phyloP scores from a whole-genome alignment of 2,797 vertebrate species.

The Alcedo quadribrachys region DNA sequence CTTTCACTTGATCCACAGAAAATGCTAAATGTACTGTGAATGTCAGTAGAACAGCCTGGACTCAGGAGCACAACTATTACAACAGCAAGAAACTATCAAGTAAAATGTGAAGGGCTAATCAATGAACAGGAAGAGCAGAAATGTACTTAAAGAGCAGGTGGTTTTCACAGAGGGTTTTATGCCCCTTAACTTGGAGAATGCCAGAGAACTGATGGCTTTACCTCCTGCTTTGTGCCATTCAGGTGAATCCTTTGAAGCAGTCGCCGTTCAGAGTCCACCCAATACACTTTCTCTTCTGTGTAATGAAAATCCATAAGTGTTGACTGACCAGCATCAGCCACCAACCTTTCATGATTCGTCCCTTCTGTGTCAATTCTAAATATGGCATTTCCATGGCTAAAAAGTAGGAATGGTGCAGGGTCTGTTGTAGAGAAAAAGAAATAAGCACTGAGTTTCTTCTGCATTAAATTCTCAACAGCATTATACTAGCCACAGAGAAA shows the following conservation, averaged over 20 bases:
- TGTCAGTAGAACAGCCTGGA: not conserved
- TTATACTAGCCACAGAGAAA: not conserved
- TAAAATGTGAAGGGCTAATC: not conserved
- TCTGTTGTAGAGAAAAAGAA: conserved; percentile 69
- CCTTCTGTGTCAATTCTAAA: conserved; percentile 88
- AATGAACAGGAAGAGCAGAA: not conserved
- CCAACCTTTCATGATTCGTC: conserved; percentile 79
- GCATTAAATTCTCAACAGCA: not conserved
- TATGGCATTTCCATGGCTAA: conserved; percentile 86
- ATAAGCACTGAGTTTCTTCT: not conserved
- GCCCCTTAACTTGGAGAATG: not conserved
- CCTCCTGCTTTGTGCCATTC: conserved; percentile 85
- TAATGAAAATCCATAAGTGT: conserved; percentile 88
- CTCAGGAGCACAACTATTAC: not conserved
- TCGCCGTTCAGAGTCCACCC: conserved; percentile 84
- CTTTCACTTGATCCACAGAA: not conserved
- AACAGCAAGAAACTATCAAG: not conserved
- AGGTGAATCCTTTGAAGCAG: conserved; percentile 86
- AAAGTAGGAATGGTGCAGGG: conserved; percentile 88
- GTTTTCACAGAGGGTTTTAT: not conserved
- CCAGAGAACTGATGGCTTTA: conserved; percentile 61
- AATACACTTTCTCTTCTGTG: conserved; percentile 85
- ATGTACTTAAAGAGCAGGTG: not conserved
- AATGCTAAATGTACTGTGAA: not conserved
- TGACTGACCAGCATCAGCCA: conserved; percentile 78